Evolutionary conservation across 1,140 invertebrate genomes (phyloP).

Genomic region (Atta colombica): DNA sequence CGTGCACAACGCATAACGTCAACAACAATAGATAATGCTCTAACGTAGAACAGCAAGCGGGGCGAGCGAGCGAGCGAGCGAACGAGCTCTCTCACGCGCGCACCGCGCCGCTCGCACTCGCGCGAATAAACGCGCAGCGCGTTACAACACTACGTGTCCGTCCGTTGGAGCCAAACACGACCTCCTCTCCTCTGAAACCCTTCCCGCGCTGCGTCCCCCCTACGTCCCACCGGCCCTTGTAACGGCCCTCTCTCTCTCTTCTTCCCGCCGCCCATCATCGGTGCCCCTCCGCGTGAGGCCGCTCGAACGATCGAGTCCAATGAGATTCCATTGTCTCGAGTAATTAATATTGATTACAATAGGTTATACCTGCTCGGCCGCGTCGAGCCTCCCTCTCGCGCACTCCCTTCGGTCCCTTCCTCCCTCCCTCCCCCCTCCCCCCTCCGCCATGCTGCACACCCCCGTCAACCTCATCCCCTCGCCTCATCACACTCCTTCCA

Average conservation of each 20-base stretch:
- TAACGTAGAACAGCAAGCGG: conserved; percentile 77
- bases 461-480: conserved; percentile 36
- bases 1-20: conserved; percentile 85
- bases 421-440: too few relatives aligned
- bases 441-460: neutral
- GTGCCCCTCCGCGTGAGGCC: conserved; percentile 71
- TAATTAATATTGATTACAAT: conserved; percentile 87
- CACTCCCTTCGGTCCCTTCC: conserved; percentile 4
- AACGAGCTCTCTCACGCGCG: conserved; percentile 45
- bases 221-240: neutral
- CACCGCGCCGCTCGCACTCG: conserved; percentile 65
- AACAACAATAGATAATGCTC: conserved; percentile 86
- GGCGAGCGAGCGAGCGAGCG: conserved; percentile 59
- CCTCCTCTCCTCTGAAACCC: conserved; percentile 67
- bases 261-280: conserved; percentile 54
- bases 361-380: conserved; percentile 83
- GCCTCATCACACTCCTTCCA: conserved; percentile 30
- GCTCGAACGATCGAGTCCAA: conserved; percentile 86
- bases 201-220: conserved; percentile 10
- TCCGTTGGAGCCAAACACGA: conserved; percentile 78
- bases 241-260: conserved; percentile 40
- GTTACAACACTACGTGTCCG: conserved; percentile 79
- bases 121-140: conserved; percentile 63
- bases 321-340: conserved; percentile 87
- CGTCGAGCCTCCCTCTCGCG: conserved; percentile 64